These are phyloP conservation scores for Eristalis pertinax DNA, from an alignment of 2,888 invertebrate genomes.

Conservation along the genomic window DNA sequence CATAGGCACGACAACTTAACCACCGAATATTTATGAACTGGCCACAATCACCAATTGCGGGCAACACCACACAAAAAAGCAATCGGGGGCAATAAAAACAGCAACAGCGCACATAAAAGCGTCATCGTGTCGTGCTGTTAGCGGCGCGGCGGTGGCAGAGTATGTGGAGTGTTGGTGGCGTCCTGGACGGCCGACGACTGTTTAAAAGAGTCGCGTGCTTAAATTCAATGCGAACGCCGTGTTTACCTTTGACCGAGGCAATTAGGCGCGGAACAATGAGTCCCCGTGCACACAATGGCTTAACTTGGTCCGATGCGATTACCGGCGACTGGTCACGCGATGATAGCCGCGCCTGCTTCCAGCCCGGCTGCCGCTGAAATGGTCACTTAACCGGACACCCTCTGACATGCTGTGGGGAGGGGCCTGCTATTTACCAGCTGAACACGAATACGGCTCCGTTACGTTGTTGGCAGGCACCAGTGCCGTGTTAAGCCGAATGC, in stretches of 20 bases:
- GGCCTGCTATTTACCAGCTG: slow-evolving; percentile 22
- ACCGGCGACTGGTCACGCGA: slow-evolving; percentile 63
- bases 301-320: slow-evolving; percentile 61
- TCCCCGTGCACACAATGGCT: slow-evolving; percentile 44
- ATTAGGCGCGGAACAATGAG: slow-evolving; percentile 61
- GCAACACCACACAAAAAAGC: slow-evolving; percentile 44
- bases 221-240: slow-evolving; percentile 51
- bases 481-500: slow-evolving; percentile 51
- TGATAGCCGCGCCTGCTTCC: slow-evolving; percentile 25
- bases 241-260: slow-evolving; percentile 67
- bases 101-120: slow-evolving; percentile 47
- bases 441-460: not conserved
- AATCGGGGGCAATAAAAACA: slow-evolving; percentile 53
- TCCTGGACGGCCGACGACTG: not conserved
- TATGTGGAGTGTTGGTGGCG: not conserved
- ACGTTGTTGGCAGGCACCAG: slow-evolving; percentile 27
- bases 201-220: slow-evolving; percentile 58
- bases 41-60: slow-evolving; percentile 60
- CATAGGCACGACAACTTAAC: slow-evolving; percentile 70
- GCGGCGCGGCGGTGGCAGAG: not conserved
- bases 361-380: slow-evolving; percentile 29
- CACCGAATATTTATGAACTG: slow-evolving; percentile 69
- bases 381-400: slow-evolving; percentile 45
- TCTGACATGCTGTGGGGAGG: slow-evolving; percentile 46
- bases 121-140: not conserved